Base-by-base conservation (phyloP, 2,113 vertebrate genomes). In the Progne subis region DNA sequence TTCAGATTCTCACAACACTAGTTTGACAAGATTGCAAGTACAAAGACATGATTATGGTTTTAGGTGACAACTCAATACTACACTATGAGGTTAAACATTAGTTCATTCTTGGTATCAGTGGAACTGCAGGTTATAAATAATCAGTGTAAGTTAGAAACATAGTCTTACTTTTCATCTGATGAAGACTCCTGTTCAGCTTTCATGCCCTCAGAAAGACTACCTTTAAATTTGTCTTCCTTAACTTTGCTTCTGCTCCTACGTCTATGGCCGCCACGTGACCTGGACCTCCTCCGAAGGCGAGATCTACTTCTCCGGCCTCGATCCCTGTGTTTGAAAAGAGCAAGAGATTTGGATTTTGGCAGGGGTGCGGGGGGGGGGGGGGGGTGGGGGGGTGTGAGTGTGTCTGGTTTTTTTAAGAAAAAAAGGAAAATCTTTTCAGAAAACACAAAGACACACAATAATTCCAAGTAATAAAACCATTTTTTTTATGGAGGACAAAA, bases 121-220 rank as follows among this genome's bases (percentile, higher is more conserved):
- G 18, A 69, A 49, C 28, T 78, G 18, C 21, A 82, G 32, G 4
- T 78, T 92, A 69, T 28, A 76, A 25, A 59, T 20, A 67, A 82
- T 8, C 43, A 64, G 13, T 1, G 0, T 6, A 67, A 81, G 28
- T 59, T 44, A 76, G 25, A 92, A 86, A 61, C 86, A 4, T 26
- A 96, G 61, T 67, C 99, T 98, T 98, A 99, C 99, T 99, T 98
- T 96, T 99, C 99, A 92, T 98, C 99, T 60, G 97, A 99, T 12
- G 99, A 99, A 69, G 99, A 99, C 47, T 99, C 99, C 87, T 99
- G 98, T 92, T 99, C 99, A 6, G 95, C 98, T 94, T 99, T 99
- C 99, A 99, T 99, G 78, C 99, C 99, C 97, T 99, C 99, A 26
- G 99, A 99, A 59, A 99, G 98, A 84, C 99, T 99, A 68, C 99